Base-by-base conservation (phyloP, 2,888 invertebrate genomes). In the Nycteola revayana region DNA sequence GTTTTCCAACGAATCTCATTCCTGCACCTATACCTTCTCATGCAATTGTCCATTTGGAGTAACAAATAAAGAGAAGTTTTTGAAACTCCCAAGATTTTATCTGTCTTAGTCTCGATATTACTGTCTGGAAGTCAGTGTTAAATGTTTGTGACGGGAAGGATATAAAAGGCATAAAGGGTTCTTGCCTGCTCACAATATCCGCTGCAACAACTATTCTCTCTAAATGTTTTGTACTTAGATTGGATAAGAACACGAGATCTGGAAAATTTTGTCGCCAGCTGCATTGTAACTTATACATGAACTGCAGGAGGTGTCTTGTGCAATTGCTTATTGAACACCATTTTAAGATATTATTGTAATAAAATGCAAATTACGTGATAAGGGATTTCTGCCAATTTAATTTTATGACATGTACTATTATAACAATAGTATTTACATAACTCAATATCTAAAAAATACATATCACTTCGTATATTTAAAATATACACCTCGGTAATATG, bases 111-210 rank as follows among this genome's bases (percentile, higher is more conserved):
- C 71, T 66, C 68, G 58, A 72, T 75, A 74, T 69, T 65, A 64
- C 66, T 60, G 75, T 72, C 75, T 75, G 70, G 58, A 57, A 72
- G 70, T 70, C 75, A 66, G 73, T 70, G 73, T 70, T 73, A 75
- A 75, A 73, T 68, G 76, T 67, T 72, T 69, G 71, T 66, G 69
- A 72, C 68, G 66, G 62, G 47, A 38, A 42, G 39, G 42, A 47
- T 54, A 56, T 63, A 53, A 64, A 64, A 57, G 60, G 53, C 57
- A 64, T 68, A 64, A 65, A 66, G 60, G 65, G 49, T 47, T 32
- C 51, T 42, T 51, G 51, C 54, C 51, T 58, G 51, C 51, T 53
- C 56, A 64, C 61, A 62, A 65, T 69, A 61, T 61, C 64, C 61
- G 66, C 49, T 46, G 60, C 49, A 61, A 59, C 56, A 60, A 52